Evolutionary conservation across 2,113 vertebrate species (phyloP), one percentile per base, ranked within the genome.

Genomic region (Accipiter virgatus): DNA sequence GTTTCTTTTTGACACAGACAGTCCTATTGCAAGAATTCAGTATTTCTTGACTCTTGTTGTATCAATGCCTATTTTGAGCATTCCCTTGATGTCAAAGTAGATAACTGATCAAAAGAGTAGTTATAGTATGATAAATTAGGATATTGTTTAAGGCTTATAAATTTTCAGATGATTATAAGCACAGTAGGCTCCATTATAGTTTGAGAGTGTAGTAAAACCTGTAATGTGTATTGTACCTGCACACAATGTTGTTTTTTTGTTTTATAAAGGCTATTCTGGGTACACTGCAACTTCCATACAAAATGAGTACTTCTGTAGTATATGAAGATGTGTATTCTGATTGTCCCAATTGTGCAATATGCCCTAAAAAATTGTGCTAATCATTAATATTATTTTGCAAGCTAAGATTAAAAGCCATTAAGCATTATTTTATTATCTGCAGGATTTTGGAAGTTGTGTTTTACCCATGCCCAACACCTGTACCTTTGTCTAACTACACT

Each of bases 361-460:
- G 14, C 48, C 19, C 36, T 75, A 62, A 80, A 87, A 4, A 17
- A 61, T 21, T 25, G 7, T 83, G 45, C 17, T 72, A 34, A 72
- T 53, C 17, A 31, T 42, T 38, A 63, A 31, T 67, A 65, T 27
- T 65, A 52, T 50, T 71, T 81, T 92, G 29, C 32, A 87, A 88
- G 42, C 47, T 59, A 87, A 81, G 23, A n/a, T 62, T 73, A 58
- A 47, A 7, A n/a, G 10, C 53, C 67, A 75, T 62, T 66, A 40
- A 74, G 12, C 40, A 13, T 91, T 88, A 72, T 62, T 52, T 96
- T 31, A 75, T 81, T 55, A 45, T 82, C 52, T 83, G 9, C 8
- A n/a, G 34, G 40, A 88, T 50, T 66, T 75, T 89, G 75, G 88
- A 97, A 97, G 82, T 90, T 93, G 75, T 73, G 42, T 94, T 88